These are phyloP conservation scores for Parnassius smintheus DNA, from an alignment of 2,888 invertebrate species.

Conservation along the genomic window DNA sequence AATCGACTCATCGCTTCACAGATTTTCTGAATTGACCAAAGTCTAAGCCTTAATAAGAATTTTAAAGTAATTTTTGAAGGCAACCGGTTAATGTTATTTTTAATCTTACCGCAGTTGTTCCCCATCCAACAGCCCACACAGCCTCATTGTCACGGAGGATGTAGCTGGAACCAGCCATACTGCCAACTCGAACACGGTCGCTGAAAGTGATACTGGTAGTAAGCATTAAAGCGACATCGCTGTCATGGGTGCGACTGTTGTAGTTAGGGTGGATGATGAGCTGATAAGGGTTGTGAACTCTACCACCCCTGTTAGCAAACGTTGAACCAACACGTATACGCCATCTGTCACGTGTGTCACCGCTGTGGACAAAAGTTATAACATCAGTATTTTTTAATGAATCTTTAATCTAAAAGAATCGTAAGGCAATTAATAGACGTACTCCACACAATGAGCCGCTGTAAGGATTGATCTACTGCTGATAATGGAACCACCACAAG, in stretches of 20 bases:
- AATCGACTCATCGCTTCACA: no score
- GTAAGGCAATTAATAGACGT: constrained; percentile 24
- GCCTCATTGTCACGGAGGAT: constrained; percentile 44
- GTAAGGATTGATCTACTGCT: constrained; percentile 38
- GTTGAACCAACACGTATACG: constrained; percentile 41
- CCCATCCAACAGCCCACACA: constrained; percentile 60
- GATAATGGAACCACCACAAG: constrained; percentile 40
- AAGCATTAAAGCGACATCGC: constrained; percentile 47
- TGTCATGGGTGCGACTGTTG: constrained; percentile 34
- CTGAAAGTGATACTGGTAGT: constrained; percentile 34
- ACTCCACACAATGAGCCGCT: constrained; percentile 41
- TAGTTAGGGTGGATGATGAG: constrained; percentile 40
- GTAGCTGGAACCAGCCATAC: constrained; percentile 51
- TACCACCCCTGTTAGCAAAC: constrained; percentile 34
- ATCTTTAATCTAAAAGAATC: background rate
- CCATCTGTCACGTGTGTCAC: constrained; percentile 35
- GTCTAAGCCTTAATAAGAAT: no score
- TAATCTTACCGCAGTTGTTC: constrained; percentile 41
- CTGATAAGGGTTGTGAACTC: constrained; percentile 23
- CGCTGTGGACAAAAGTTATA: constrained; percentile 14
- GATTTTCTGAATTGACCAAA: no score
- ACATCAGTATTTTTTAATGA: background rate
- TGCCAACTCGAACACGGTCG: constrained; percentile 36
- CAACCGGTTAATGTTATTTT: constrained; percentile 19
- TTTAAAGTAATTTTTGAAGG: no score